Percentiles rank a stretch among this genome's conserved stretches.
These are phyloP conservation scores for Creontiades dilutus DNA, from an alignment of 2,888 invertebrate species.

Conservation along the genomic window DNA sequence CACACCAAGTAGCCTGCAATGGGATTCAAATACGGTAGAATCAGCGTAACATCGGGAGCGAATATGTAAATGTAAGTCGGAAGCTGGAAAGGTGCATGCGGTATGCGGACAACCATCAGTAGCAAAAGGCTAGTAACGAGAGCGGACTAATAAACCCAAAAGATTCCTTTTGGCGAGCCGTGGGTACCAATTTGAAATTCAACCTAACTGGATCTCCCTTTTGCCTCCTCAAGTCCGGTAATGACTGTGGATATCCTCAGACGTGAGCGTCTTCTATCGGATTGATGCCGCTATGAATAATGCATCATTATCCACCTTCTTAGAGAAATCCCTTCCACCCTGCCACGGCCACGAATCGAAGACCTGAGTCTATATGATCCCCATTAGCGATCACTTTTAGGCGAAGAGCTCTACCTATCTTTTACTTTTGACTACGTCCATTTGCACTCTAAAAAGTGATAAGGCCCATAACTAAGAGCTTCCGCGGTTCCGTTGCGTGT, in stretches of 20 bases:
- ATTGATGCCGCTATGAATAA: conserved; percentile 68
- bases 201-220: conserved; percentile 56
- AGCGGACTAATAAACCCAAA: conserved; percentile 55
- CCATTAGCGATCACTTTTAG: conserved; percentile 39
- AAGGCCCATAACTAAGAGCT: conserved; percentile 10
- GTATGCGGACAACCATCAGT: conserved; percentile 20
- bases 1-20: conserved; percentile 2
- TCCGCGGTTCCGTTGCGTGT: neutral
- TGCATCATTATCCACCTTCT: conserved; percentile 60
- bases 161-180: conserved; percentile 43
- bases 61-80: conserved; percentile 29
- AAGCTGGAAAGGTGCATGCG: conserved; percentile 14
- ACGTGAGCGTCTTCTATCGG: conserved; percentile 49
- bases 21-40: conserved; percentile 32
- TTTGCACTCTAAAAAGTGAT: conserved; percentile 21
- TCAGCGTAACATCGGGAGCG: conserved; percentile 42
- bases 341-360: conserved; percentile 6
- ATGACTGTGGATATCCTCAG: conserved; percentile 49
- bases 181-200: conserved; percentile 62
- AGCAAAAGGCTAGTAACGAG: conserved; percentile 40
- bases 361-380: neutral
- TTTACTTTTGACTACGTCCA: conserved; percentile 24
- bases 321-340: conserved; percentile 10
- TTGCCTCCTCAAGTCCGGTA: conserved; percentile 50
- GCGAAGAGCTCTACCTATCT: conserved; percentile 13